Base-by-base conservation (phyloP, 2,888 invertebrate genomes). In the Stratiomys singularior region DNA sequence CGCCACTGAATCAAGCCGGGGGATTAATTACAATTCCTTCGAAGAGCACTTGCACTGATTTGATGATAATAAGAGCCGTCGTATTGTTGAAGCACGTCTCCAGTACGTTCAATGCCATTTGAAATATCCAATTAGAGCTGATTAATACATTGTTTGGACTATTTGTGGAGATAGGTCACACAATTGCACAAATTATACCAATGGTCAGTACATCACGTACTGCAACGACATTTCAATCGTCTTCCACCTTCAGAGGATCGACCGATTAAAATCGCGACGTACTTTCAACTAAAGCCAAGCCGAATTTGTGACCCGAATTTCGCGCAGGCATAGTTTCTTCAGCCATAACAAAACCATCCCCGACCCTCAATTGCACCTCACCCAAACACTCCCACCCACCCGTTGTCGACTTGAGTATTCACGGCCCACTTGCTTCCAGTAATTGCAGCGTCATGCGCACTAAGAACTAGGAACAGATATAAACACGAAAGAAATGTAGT, bases 201-300 rank as follows among this genome's bases (percentile, higher is more conserved):
- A 21, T 69, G 30, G 46, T 2, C 69, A 69, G 25, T 18, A 25
- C 15, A 37, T 18, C 37, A 37, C 44, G 69, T 46, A 30, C 23
- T 25, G 21, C 25, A 27, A 4, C n/a, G 11, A 18, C 23, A 23
- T 60, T 15, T 21, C 46, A 27, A 25, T 11, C 3, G n/a, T 15
- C 28, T 64, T 64, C 64, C 30, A 23, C 28, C 3, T 5, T 37
- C 30, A 23, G 23, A 64, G 7, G 30, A 30, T 2, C 78, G 76
- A 78, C 78, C 76, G 47, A 71, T 67, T 71, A 78, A 76, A 76
- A 71, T 76, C 78, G 78, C 78, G 78, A 78, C 78, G 76, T 28
- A 58, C 76, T 76, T 71, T 63, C 71, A 60, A 78, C 78, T 78
- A 78, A 78, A 69, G 64, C 76, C 37, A 58, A 60, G 46, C 66